Base-by-base conservation (phyloP, 2,888 invertebrate genomes). In the Tenthredo mesomela region DNA sequence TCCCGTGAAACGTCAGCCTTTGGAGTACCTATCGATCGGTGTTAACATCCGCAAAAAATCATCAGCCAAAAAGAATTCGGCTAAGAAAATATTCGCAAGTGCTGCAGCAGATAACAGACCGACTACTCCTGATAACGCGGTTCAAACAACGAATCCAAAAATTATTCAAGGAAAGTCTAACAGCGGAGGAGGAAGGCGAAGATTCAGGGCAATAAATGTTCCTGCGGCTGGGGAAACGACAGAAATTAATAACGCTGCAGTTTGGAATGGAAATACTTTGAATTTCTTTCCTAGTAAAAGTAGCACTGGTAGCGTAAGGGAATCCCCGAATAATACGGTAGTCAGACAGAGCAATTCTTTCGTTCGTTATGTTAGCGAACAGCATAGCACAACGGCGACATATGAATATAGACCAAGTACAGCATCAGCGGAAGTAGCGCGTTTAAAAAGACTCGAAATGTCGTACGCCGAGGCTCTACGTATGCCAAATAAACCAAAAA, bases 381-480 rank as follows among this genome's bases (percentile, higher is more conserved):
- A 92, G 85, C 90, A 90, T n/a, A 89, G 88, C 50, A 86, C 86
- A 50, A 88, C 84, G 65, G 87, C 87, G 73, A 90, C 89, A 18
- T 89, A 89, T 70, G 95, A 95, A 86, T 95, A 95, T 89, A 95
- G 95, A 88, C 95, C 95, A 4, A 97, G 97, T 93, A 95, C 96
- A 10, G 97, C 97, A 7, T 97, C 97, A 15, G 97, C 97, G 90
- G 97, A 97, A 89, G 96, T 98, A 88, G 96, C 97, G 91, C 97
- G 96, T 91, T 94, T 98, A 85, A 96, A 97, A 91, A 96, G 96
- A 90, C 94, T 98, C 82, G 97, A 98, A 90, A 95, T 97, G 91
- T 97, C 97, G 18, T 98, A 98, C 92, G 98, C 98, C 7, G 97
- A 98, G 93, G 98, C 96, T 29, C 94, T 98, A 87, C 95, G 97